These are phyloP conservation scores for Oncopeltus fasciatus DNA, from an alignment of 1,140 invertebrate species.

Conservation along the genomic window DNA sequence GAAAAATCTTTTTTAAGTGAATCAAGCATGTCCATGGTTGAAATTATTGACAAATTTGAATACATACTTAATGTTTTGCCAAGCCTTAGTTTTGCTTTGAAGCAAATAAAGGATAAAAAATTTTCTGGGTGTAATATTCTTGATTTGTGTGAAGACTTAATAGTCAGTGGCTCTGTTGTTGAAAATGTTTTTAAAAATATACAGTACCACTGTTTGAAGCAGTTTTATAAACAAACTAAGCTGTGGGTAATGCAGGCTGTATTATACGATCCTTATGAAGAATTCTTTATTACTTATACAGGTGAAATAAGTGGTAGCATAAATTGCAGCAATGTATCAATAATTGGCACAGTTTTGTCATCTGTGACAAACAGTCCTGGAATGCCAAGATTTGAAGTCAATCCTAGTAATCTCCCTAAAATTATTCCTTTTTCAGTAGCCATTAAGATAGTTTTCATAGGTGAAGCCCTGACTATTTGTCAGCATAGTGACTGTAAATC, in stretches of 20 bases:
- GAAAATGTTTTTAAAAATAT: conserved; percentile 1
- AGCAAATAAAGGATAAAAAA: neutral
- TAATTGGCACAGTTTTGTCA: neutral
- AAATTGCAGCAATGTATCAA: neutral
- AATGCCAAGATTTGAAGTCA: neutral
- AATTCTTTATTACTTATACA: conserved; percentile 5
- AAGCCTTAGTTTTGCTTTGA: neutral
- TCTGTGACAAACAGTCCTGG: neutral
- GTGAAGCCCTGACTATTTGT: conserved; percentile 10
- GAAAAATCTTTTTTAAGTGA: neutral
- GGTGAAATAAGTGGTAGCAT: too few relatives aligned
- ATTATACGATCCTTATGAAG: conserved; percentile 4
- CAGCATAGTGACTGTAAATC: neutral
- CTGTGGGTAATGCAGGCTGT: conserved; percentile 8
- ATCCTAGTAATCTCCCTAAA: conserved; percentile 1
- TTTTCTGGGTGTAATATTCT: conserved; percentile 6
- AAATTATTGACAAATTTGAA: neutral
- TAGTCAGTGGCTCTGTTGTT: neutral
- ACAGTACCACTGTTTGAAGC: conserved; percentile 5
- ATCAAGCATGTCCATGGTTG: neutral
- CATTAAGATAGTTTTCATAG: conserved; percentile 7
- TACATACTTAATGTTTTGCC: neutral
- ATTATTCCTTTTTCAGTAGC: conserved; percentile 5
- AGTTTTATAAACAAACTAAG: conserved; percentile 5
- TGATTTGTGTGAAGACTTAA: conserved; percentile 4